Percentiles rank a stretch among this genome's conserved stretches.
Evolutionary conservation across 1,140 invertebrate genomes (phyloP).

Genomic region (Drosophila takahashii): DNA sequence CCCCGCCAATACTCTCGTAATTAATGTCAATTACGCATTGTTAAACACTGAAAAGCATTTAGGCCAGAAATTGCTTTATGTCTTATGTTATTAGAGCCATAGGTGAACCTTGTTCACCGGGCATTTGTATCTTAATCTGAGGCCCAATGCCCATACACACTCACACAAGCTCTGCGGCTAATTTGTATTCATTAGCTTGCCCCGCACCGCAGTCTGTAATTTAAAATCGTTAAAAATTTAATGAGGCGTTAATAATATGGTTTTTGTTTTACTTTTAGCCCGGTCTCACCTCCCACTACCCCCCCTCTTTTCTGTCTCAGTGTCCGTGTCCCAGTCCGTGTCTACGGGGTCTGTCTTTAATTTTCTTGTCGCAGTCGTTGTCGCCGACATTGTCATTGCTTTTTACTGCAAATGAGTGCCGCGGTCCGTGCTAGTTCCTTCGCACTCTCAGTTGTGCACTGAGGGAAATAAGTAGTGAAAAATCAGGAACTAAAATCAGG

Average conservation of each 20-base stretch:
- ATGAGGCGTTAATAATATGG: constrained; percentile 83
- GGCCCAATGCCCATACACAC: constrained; percentile 36
- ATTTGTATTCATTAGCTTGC: constrained; percentile 80
- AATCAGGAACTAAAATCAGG: too few species aligned
- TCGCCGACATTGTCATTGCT: constrained; percentile 72
- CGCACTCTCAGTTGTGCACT: constrained; percentile 11
- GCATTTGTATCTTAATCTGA: constrained; percentile 34
- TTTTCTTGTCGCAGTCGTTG: constrained; percentile 64
- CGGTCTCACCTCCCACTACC: constrained; percentile 1
- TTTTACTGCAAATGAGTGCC: constrained; percentile 79
- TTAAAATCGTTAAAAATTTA: constrained; percentile 83
- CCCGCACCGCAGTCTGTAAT: constrained; percentile 72
- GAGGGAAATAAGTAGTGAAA: not conserved
- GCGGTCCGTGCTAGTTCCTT: constrained; percentile 52
- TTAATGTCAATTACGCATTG: constrained; percentile 75
- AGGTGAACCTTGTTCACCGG: constrained; percentile 6
- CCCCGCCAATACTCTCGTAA: constrained; percentile 27
- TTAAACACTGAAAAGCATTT: constrained; percentile 72
- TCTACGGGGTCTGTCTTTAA: constrained; percentile 51
- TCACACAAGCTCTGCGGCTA: constrained; percentile 66
- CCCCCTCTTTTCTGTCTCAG: not conserved
- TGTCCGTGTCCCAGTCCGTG: too few species aligned
- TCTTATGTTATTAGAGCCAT: constrained; percentile 4
- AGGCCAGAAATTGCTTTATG: constrained; percentile 28
- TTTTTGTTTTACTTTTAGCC: constrained; percentile 76